Evolutionary conservation across 2,113 vertebrate genomes (phyloP).

Genomic region (Scytalopus superciliaris): DNA sequence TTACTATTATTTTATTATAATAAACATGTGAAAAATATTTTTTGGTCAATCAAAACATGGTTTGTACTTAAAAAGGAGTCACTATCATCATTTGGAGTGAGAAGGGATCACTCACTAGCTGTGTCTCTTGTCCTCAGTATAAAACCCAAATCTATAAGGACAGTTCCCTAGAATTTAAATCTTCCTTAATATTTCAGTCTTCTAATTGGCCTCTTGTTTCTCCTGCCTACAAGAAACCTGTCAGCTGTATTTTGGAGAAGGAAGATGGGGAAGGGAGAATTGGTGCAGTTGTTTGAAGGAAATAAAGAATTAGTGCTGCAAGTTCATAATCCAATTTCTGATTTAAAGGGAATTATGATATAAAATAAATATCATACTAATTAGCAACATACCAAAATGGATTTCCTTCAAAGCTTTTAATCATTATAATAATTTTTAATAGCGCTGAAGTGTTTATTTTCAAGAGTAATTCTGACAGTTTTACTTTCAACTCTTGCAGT

Average conservation of each 20-base stretch:
- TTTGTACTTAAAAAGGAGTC: neutral
- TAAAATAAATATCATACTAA: neutral
- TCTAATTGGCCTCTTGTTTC: neutral
- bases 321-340: neutral
- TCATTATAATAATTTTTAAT: neutral
- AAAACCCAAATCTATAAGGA: neutral
- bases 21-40: neutral
- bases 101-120: neutral
- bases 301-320: neutral
- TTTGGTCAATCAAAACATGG: neutral
- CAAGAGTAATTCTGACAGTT: neutral
- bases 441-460: neutral
- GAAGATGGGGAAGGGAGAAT: neutral
- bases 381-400: neutral
- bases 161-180: neutral
- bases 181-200: neutral
- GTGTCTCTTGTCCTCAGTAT: neutral
- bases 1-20: neutral
- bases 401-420: neutral
- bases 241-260: neutral
- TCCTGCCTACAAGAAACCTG: neutral
- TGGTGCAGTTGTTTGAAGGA: neutral
- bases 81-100: neutral
- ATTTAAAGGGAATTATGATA: neutral
- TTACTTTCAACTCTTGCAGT: neutral